These are phyloP conservation scores for Adrianichthys oophorus DNA, from an alignment of 2,797 vertebrate genomes.

Conservation along the genomic window DNA sequence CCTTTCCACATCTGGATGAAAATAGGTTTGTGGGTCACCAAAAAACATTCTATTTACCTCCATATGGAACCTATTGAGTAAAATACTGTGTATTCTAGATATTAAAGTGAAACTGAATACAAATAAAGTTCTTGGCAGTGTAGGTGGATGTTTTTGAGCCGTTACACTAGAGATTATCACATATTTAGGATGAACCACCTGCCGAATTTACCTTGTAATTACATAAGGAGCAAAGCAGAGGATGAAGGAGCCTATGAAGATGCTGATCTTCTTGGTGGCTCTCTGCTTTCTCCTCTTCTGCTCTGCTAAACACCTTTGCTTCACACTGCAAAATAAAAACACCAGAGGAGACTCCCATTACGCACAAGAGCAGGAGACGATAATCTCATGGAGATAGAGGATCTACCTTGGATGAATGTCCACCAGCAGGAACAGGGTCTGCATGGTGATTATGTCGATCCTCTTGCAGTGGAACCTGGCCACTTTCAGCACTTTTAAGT, in stretches of 20 bases:
- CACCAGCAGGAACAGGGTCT: conserved; percentile 85
- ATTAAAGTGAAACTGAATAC: conserved; percentile 6
- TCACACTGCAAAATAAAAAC: conserved; percentile 73
- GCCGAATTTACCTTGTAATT: conserved; percentile 81
- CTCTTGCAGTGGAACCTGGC: conserved; percentile 85
- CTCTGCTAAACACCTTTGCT: conserved; percentile 83
- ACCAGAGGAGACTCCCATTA: neutral
- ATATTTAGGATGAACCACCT: conserved; percentile 15
- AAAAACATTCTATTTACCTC: conserved; percentile 7
- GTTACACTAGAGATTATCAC: conserved; percentile 12
- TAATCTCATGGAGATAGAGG: neutral
- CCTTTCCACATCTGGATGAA: conserved; percentile 27
- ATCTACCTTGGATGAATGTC: conserved; percentile 87
- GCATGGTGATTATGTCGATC: conserved; percentile 86
- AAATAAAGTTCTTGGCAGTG: conserved; percentile 1
- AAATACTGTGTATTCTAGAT: conserved; percentile 1
- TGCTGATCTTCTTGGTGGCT: conserved; percentile 87
- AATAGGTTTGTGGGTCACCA: conserved; percentile 4
- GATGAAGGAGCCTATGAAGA: conserved; percentile 87
- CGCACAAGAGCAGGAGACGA: no score
- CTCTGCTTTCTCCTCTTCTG: conserved; percentile 82
- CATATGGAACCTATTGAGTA: conserved; percentile 1
- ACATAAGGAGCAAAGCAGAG: conserved; percentile 87
- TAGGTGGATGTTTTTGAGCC: conserved; percentile 11
- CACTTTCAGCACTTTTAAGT: conserved; percentile 84